Evolutionary conservation across 2,113 vertebrate species (phyloP).

Genomic region (Channa maculata): DNA sequence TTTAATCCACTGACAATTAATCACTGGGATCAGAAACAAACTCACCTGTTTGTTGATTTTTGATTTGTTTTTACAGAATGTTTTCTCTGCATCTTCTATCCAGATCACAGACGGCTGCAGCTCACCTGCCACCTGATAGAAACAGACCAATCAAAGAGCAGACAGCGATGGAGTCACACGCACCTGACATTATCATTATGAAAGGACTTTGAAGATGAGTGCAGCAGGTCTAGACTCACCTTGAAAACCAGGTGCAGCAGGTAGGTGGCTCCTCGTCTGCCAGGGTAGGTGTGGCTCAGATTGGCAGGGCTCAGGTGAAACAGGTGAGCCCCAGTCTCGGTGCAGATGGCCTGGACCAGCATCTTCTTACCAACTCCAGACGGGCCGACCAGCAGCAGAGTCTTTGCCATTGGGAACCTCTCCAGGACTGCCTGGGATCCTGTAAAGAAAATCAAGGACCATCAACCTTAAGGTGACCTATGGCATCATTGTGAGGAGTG

Average conservation of each 20-base stretch:
- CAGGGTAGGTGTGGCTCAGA: background rate
- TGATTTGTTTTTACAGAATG: background rate
- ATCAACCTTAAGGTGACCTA: too few relatives aligned
- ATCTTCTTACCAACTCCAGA: background rate
- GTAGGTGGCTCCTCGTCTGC: background rate
- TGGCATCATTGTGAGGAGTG: too few relatives aligned
- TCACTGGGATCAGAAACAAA: too few relatives aligned
- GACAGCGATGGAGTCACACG: background rate
- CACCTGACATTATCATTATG: too few relatives aligned
- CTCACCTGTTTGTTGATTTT: too few relatives aligned
- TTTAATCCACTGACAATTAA: too few relatives aligned
- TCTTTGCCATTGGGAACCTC: background rate
- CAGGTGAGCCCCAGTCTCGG: slow-evolving; percentile 1
- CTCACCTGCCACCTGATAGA: slow-evolving; percentile 1
- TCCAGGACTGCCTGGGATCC: background rate
- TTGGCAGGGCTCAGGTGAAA: slow-evolving; percentile 5
- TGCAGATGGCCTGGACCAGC: background rate
- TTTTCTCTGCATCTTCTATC: background rate
- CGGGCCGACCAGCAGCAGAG: slow-evolving; percentile 3
- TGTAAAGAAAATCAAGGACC: background rate
- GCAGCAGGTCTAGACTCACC: background rate
- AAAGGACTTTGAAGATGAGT: too few relatives aligned
- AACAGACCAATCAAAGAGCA: background rate
- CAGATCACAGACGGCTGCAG: slow-evolving; percentile 3
- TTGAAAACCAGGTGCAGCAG: slow-evolving; percentile 2